Conservation (phyloP, 2,797 vertebrate genomes). For the Peromyscus aztecus region DNA sequence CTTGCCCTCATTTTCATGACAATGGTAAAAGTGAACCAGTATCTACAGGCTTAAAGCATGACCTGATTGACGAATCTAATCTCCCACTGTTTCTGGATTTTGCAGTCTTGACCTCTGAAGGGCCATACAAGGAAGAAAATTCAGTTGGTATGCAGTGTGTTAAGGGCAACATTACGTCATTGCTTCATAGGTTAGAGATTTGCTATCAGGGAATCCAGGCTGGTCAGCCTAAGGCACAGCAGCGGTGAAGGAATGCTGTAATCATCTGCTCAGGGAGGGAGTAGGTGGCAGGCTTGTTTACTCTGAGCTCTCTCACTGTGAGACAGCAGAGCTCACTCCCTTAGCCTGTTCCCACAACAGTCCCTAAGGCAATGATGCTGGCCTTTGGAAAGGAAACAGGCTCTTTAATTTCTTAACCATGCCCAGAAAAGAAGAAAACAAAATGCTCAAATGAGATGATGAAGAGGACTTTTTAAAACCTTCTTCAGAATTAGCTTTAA, state of each 20-base stretch:
- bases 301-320: conserved; percentile 78
- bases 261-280: conserved; percentile 75
- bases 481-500: neutral
- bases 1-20: conserved; percentile 9
- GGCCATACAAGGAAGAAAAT: neutral
- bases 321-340: conserved; percentile 80
- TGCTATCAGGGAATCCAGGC: conserved; percentile 55
- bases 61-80: neutral
- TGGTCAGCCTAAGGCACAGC: conserved; percentile 61
- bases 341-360: conserved; percentile 71
- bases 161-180: conserved; percentile 77
- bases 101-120: neutral
- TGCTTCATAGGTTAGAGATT: conserved; percentile 80
- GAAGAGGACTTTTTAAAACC: conserved; percentile 55
- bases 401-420: conserved; percentile 85
- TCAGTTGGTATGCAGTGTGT: conserved; percentile 41
- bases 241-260: conserved; percentile 67
- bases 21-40: conserved; percentile 28
- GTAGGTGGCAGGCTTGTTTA: conserved; percentile 71
- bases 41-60: neutral
- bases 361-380: conserved; percentile 84
- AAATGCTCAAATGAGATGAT: conserved; percentile 71
- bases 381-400: conserved; percentile 79
- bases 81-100: neutral
- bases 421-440: conserved; percentile 79